Conservation (phyloP, 2,888 invertebrate genomes). For the Lycocerus yunnanus region DNA sequence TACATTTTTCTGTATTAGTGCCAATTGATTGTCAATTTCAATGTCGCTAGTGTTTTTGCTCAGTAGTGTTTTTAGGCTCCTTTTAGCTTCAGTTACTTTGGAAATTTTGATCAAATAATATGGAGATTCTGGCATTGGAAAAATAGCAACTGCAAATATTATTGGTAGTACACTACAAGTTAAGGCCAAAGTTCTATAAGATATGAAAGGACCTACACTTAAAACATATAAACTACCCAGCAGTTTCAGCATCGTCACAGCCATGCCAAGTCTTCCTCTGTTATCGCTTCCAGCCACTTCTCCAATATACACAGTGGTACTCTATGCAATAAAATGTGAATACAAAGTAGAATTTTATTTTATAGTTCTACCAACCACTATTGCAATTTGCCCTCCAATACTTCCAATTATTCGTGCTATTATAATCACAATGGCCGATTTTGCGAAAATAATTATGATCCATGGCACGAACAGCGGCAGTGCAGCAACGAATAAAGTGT, state of each 20-base stretch:
- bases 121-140: constrained; percentile 57
- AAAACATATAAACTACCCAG: constrained; percentile 52
- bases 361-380: constrained; percentile 27
- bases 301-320: constrained; percentile 59
- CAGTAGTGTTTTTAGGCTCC: constrained; percentile 42
- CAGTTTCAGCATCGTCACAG: constrained; percentile 51
- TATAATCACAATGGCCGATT: constrained; percentile 58
- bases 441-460: constrained; percentile 44
- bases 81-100: constrained; percentile 45
- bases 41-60: constrained; percentile 50
- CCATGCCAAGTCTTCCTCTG: constrained; percentile 52
- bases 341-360: constrained; percentile 42
- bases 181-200: constrained; percentile 49
- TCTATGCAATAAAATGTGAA: constrained; percentile 44
- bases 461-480: constrained; percentile 61
- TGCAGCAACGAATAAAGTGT: constrained; percentile 58
- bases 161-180: constrained; percentile 47
- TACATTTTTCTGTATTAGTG: constrained; percentile 50
- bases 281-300: constrained; percentile 61
- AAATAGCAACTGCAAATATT: constrained; percentile 49
- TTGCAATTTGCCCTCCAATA: constrained; percentile 66
- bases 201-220: constrained; percentile 50
- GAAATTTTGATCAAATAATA: constrained; percentile 54
- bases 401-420: constrained; percentile 69
- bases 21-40: constrained; percentile 54